Conservation (phyloP, 1,140 invertebrate genomes). For the Ceratina australensis region DNA sequence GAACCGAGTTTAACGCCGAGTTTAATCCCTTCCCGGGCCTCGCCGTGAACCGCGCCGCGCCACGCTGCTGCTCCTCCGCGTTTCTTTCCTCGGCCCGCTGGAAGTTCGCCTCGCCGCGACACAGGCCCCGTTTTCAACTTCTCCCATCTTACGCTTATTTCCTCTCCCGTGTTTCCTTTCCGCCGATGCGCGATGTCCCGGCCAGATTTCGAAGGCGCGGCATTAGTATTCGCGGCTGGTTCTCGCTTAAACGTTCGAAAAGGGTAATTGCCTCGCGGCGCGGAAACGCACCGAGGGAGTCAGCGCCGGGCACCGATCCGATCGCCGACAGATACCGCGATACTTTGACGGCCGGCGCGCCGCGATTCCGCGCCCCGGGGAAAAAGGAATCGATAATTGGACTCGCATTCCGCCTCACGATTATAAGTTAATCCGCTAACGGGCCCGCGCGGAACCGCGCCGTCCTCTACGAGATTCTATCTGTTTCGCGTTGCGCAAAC, state of each 20-base stretch:
- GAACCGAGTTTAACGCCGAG: slow-evolving; percentile 75
- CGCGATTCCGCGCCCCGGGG: slow-evolving; percentile 19
- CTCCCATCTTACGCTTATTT: not conserved
- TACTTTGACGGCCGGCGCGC: slow-evolving; percentile 37
- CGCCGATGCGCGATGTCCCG: not conserved
- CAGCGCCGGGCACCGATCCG: slow-evolving; percentile 20
- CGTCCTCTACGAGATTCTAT: slow-evolving; percentile 21
- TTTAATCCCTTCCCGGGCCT: slow-evolving; percentile 69
- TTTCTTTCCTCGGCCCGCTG: not conserved
- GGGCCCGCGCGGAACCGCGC: not conserved
- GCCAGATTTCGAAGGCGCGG: slow-evolving; percentile 45
- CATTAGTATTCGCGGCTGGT: slow-evolving; percentile 54
- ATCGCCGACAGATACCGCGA: slow-evolving; percentile 49
- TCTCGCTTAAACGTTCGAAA: slow-evolving; percentile 40
- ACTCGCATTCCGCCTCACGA: slow-evolving; percentile 73
- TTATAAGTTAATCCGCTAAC: slow-evolving; percentile 74
- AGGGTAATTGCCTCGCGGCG: slow-evolving; percentile 45
- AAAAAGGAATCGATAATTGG: slow-evolving; percentile 74
- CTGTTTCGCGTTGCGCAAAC: slow-evolving; percentile 7
- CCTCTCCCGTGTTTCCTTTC: not conserved
- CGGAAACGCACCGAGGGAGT: slow-evolving; percentile 25
- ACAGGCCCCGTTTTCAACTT: not conserved
- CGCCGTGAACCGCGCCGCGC: slow-evolving; percentile 16
- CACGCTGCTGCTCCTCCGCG: slow-evolving; percentile 20
- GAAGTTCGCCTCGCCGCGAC: not conserved